Base-by-base conservation (phyloP, 2,113 vertebrate genomes). In the Cnemophilus loriae region DNA sequence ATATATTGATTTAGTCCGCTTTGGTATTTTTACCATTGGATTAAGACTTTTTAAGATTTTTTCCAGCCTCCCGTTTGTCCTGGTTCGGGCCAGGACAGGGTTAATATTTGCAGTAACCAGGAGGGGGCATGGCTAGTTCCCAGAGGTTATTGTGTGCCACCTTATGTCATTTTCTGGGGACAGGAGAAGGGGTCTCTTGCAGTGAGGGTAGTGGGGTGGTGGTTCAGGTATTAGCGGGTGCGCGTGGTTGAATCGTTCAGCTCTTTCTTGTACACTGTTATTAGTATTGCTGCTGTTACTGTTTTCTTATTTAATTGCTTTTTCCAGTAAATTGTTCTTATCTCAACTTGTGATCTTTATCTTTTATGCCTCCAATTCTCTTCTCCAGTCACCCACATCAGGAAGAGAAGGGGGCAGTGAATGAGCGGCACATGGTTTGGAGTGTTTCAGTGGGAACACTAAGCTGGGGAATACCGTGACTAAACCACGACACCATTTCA, bases 221-320 rank as follows among this genome's bases (percentile, higher is more conserved):
- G 19, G 10, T 73, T 57, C 26, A 18, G 11, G 9, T 32, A 6
- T 73, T 50, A 28, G 35, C 1, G 1, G 57, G 32, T 46, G 9
- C 0, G 0, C 2, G 6, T 42, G 21, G 14, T 50, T 24, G 37
- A 39, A 9, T 42, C 0, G 1, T 23, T 52, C 33, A 6, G 33
- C 22, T 69, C 37, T 44, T 74, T 67, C 44, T 52, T 33, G 23
- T 60, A 21, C 23, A 16, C 7, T 39, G 7, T 37, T 50, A 13
- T 13, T 57, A 28, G 8, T 50, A 46, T 23, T 65, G 46, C 37
- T 74, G 44, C 44, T 89, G 16, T 46, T 74, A 20, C 37, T 67
- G 8, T 46, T 59, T 81, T 46, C 33, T 59, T 52, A 46, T 24
- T 65, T 39, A 52, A 8, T 39, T 60, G 53, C 60, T 67, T 10